Percentiles rank a stretch among this genome's conserved stretches.
Evolutionary conservation across 2,888 invertebrate genomes (phyloP).

Genomic region (Chrysopilus asiliformis): DNA sequence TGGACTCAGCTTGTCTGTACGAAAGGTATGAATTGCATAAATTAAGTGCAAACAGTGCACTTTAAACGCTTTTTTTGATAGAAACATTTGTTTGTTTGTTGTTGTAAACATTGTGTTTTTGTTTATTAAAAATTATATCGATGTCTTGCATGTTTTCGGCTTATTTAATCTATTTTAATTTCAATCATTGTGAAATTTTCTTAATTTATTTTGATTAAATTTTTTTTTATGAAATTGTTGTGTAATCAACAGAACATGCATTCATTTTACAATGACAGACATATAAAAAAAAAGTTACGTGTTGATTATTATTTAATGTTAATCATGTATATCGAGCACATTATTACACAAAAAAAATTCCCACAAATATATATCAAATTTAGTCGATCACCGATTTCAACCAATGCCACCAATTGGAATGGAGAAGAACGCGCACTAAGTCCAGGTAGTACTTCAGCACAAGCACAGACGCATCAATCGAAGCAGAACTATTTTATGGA

Average conservation of each 20-base stretch:
- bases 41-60: not conserved
- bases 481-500: conserved; percentile 10
- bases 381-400: conserved; percentile 34
- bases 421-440: conserved; percentile 33
- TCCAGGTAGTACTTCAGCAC: conserved; percentile 24
- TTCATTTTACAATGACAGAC: not conserved
- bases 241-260: too few relatives aligned
- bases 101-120: too few relatives aligned
- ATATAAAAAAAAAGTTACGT: too few relatives aligned
- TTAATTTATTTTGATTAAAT: too few relatives aligned
- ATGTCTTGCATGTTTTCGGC: too few relatives aligned
- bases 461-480: conserved; percentile 10
- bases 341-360: conserved; percentile 2
- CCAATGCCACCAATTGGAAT: conserved; percentile 35
- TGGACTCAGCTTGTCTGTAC: conserved; percentile 64
- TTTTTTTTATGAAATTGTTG: too few relatives aligned
- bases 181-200: too few relatives aligned
- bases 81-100: not conserved
- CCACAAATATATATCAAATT: not conserved
- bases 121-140: too few relatives aligned
- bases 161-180: too few relatives aligned
- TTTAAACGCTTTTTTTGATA: not conserved
- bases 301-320: too few relatives aligned
- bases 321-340: too few relatives aligned
- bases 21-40: conserved; percentile 67